phyloP scores from a whole-genome alignment of 1,140 invertebrate genomes.

The Mercenaria mercenaria region DNA sequence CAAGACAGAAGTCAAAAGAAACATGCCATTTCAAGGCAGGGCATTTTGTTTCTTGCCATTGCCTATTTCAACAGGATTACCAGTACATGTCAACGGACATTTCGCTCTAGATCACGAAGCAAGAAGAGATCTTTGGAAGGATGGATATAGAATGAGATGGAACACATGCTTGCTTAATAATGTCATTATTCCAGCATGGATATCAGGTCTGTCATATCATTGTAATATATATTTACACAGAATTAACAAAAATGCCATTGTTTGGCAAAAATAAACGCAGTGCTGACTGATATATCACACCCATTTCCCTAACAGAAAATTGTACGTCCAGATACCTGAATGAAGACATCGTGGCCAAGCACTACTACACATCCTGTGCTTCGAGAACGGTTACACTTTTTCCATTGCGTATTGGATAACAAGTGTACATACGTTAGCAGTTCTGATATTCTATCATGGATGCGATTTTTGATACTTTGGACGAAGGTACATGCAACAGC shows the following conservation, averaged over 20 bases:
- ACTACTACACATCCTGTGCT: neutral
- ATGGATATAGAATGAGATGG: conserved; percentile 59
- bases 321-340: conserved; percentile 49
- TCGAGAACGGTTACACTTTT: neutral
- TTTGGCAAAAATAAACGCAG: neutral
- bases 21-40: neutral
- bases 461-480: neutral
- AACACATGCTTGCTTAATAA: conserved; percentile 57
- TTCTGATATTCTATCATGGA: too few relatives aligned
- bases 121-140: conserved; percentile 79
- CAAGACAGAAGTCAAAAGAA: neutral
- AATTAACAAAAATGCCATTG: neutral
- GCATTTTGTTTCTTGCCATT: conserved; percentile 84
- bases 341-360: neutral
- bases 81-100: conserved; percentile 83
- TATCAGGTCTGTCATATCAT: conserved; percentile 58
- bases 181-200: conserved; percentile 75
- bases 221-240: too few relatives aligned
- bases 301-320: conserved; percentile 44
- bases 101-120: conserved; percentile 84
- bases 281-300: conserved; percentile 32
- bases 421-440: neutral
- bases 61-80: conserved; percentile 79
- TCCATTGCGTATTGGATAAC: neutral
- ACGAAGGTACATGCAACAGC: neutral